Conservation (phyloP, 2,888 invertebrate genomes). For the Scaptomyza caliginosa region DNA sequence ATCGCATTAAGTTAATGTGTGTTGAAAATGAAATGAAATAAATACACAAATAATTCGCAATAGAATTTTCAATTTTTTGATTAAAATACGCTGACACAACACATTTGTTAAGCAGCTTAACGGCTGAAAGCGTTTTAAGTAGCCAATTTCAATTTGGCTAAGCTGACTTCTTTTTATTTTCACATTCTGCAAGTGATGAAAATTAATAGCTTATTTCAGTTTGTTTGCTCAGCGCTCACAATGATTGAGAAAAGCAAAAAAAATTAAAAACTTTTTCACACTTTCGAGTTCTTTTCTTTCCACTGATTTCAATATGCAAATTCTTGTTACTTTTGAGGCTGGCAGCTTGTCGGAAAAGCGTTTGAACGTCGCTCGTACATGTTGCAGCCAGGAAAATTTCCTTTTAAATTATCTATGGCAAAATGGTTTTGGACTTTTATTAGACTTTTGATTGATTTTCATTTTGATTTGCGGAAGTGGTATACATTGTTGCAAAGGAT, state of each 20-base stretch:
- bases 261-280: too few relatives aligned
- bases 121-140: conserved; percentile 19
- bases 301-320: conserved; percentile 52
- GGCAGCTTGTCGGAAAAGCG: conserved; percentile 37
- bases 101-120: not conserved
- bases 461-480: conserved; percentile 7
- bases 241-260: too few relatives aligned
- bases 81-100: not conserved
- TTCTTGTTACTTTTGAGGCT: conserved; percentile 20
- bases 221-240: conserved; percentile 6
- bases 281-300: too few relatives aligned
- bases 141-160: conserved; percentile 30
- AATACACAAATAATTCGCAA: not conserved
- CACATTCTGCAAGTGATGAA: too few relatives aligned
- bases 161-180: conserved; percentile 9
- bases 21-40: not conserved
- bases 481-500: conserved; percentile 15
- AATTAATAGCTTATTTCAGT: conserved; percentile 60
- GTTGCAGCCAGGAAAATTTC: conserved; percentile 21
- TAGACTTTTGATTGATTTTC: conserved; percentile 52
- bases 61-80: conserved; percentile 23
- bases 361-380: conserved; percentile 37
- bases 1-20: conserved; percentile 14
- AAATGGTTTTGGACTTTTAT: conserved; percentile 23
- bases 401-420: conserved; percentile 18